phyloP scores from a whole-genome alignment of 2,113 vertebrate genomes.

The Pampusana beccarii region DNA sequence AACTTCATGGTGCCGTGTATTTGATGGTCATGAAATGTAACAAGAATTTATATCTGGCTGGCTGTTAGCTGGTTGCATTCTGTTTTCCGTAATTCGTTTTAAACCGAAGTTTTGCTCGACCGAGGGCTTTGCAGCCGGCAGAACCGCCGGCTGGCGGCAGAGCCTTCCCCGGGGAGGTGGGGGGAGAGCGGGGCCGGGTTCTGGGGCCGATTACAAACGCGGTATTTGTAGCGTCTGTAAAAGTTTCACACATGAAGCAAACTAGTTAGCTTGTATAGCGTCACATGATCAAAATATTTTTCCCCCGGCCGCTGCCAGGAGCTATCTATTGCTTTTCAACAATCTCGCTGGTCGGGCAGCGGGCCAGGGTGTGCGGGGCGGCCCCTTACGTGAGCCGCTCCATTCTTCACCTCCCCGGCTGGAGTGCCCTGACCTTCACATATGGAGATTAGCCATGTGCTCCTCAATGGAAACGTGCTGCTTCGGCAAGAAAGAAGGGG shows the following conservation, averaged over 20 bases:
- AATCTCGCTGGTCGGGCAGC: constrained; percentile 75
- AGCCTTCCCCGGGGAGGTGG: neutral
- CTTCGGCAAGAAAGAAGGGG: constrained; percentile 70
- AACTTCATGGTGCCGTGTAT: accelerated
- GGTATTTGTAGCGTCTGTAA: constrained; percentile 2
- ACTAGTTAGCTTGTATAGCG: constrained; percentile 45
- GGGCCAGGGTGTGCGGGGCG: constrained; percentile 78
- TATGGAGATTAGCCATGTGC: constrained; percentile 94
- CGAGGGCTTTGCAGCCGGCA: neutral
- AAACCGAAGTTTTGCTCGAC: accelerated
- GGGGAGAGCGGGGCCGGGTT: neutral
- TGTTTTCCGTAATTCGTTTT: neutral
- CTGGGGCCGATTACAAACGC: neutral
- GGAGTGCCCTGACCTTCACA: constrained; percentile 86
- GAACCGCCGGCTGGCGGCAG: neutral
- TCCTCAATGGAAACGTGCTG: constrained; percentile 77
- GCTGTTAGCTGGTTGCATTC: neutral
- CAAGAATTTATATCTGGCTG: neutral
- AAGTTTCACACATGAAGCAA: constrained; percentile 56
- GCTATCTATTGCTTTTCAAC: constrained; percentile 78
- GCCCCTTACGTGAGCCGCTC: constrained; percentile 75
- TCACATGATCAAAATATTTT: constrained; percentile 82
- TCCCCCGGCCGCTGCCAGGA: constrained; percentile 75
- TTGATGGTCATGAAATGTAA: neutral
- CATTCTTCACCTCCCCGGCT: constrained; percentile 79